Percentiles rank a stretch among this genome's conserved stretches.
phyloP scores from a whole-genome alignment of 2,797 vertebrate genomes.

The Gallinago nigripennis region DNA sequence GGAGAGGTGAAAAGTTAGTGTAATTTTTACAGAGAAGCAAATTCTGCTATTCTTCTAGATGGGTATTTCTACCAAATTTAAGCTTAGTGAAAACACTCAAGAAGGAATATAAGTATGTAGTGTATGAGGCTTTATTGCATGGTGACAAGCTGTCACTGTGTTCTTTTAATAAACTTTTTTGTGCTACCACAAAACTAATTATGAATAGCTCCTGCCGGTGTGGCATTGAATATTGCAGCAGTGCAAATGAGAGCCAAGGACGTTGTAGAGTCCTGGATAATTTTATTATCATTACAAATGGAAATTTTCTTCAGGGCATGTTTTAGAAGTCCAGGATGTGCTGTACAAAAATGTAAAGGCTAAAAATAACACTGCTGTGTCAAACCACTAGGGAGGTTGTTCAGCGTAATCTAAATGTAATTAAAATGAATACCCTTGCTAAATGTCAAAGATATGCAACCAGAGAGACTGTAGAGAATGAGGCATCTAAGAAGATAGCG shows the following conservation, averaged over 20 bases:
- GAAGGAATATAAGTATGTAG: neutral
- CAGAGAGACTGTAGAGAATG: neutral
- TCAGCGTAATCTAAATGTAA: constrained; percentile 8
- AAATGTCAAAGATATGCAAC: neutral
- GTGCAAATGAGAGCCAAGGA: neutral
- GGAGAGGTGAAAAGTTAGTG: neutral
- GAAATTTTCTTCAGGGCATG: neutral
- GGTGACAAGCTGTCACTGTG: neutral
- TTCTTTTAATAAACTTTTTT: neutral
- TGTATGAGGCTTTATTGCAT: neutral
- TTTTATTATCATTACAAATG: neutral
- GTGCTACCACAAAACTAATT: neutral
- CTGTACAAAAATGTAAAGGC: constrained; percentile 22
- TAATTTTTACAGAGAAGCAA: neutral
- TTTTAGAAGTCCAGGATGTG: neutral
- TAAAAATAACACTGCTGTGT: neutral
- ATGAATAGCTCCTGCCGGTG: neutral
- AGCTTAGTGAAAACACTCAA: neutral
- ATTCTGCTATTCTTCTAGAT: neutral
- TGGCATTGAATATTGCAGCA: neutral
- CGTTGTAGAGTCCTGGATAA: neutral
- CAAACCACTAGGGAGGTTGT: neutral
- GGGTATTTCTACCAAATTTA: neutral
- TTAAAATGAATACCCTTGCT: neutral
- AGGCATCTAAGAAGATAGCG: neutral